phyloP scores from a whole-genome alignment of 2,797 vertebrate species.

The Babyrousa celebensis region DNA sequence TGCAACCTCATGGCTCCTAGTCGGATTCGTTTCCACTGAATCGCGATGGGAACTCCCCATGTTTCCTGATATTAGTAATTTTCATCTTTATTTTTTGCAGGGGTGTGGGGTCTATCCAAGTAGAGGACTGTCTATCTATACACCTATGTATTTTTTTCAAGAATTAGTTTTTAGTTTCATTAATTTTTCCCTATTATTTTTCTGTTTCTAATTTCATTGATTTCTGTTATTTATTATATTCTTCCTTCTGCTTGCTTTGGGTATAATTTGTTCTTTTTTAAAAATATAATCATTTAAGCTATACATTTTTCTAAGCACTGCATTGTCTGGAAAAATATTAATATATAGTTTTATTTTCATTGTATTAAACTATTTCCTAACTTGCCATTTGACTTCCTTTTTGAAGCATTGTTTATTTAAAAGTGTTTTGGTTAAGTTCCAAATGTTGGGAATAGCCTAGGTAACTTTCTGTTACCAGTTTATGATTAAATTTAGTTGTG shows the following conservation, averaged over 20 bases:
- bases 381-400: not conserved
- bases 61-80: not conserved
- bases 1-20: too few relatives aligned
- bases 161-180: not conserved
- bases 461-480: constrained; percentile 29
- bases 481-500: constrained; percentile 8
- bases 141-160: not conserved
- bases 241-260: not conserved
- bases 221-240: not conserved
- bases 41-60: too few relatives aligned
- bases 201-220: not conserved
- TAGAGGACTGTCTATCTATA: not conserved
- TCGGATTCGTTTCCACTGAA: too few relatives aligned
- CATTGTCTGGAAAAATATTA: constrained; percentile 45
- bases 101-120: not conserved
- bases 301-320: not conserved
- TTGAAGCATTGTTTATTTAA: constrained; percentile 14
- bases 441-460: not conserved
- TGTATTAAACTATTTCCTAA: constrained; percentile 26
- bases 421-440: constrained; percentile 3
- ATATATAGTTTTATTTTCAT: constrained; percentile 38
- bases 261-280: not conserved
- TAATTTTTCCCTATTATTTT: not conserved
- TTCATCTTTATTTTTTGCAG: not conserved
- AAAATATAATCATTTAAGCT: not conserved